Evolutionary conservation across 2,113 vertebrate genomes (phyloP).

Genomic region (Phalacrocorax brasilianus): DNA sequence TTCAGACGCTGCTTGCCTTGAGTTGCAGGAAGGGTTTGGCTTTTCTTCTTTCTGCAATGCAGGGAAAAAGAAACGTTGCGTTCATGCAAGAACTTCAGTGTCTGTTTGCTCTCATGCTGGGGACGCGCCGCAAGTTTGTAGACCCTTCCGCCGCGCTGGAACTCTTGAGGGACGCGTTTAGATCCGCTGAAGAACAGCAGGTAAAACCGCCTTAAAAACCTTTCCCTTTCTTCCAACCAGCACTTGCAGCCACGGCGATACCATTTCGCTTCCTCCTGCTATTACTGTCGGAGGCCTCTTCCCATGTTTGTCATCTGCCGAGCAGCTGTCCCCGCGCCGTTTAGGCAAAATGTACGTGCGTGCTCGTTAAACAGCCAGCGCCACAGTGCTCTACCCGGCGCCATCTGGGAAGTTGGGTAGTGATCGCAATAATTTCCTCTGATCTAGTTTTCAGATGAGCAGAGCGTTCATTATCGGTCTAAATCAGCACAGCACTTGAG

Average conservation of each 20-base stretch:
- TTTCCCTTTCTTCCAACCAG: not conserved
- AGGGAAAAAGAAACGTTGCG: slow-evolving; percentile 93
- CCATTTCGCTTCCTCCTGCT: not conserved
- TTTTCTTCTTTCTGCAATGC: not conserved
- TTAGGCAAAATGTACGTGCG: not conserved
- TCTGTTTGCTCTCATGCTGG: slow-evolving; percentile 93
- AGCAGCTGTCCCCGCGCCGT: not conserved
- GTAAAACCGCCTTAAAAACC: slow-evolving; percentile 47
- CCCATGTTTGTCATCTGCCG: not conserved
- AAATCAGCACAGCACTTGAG: not conserved
- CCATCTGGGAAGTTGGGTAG: not conserved
- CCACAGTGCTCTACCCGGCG: not conserved
- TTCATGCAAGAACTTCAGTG: slow-evolving; percentile 97
- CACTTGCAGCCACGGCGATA: not conserved
- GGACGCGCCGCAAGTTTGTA: slow-evolving; percentile 89
- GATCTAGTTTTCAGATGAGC: not conserved
- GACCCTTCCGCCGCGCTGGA: slow-evolving; percentile 92
- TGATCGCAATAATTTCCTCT: not conserved
- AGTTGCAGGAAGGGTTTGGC: not conserved
- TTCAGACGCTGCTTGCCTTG: not conserved
- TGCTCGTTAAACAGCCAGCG: not conserved
- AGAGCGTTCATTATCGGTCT: not conserved
- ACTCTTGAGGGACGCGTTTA: slow-evolving; percentile 88
- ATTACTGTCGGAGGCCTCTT: not conserved
- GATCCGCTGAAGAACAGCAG: slow-evolving; percentile 92